Conservation (phyloP, 92 coral and sea anemone species). For the Umimayanthus chanpuru region DNA sequence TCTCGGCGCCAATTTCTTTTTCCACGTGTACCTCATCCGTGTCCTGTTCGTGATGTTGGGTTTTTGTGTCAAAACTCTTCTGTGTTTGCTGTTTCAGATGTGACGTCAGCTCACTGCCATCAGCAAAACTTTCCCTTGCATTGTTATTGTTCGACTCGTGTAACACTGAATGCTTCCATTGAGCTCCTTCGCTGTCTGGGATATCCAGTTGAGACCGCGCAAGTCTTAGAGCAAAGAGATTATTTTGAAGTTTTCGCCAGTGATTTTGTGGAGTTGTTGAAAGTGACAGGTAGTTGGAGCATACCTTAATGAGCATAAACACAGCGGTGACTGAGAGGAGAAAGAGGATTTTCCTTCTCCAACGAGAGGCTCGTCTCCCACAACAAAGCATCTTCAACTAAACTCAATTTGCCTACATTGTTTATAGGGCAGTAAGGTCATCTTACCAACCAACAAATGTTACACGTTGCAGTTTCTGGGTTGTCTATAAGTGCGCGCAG, state of each 20-base stretch:
- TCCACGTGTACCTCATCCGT: background rate
- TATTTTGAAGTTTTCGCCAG: constrained; percentile 22
- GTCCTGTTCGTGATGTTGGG: background rate
- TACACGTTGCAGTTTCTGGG: background rate
- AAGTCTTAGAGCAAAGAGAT: constrained; percentile 23
- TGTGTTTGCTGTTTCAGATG: background rate
- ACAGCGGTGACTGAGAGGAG: background rate
- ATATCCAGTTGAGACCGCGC: constrained; percentile 8
- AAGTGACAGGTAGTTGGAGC: background rate
- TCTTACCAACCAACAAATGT: background rate
- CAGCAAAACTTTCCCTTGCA: background rate
- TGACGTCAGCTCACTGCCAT: background rate
- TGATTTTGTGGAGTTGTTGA: background rate
- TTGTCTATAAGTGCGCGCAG: background rate
- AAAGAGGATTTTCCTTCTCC: background rate
- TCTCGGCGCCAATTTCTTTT: background rate
- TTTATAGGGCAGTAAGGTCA: background rate
- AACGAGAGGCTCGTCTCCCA: background rate
- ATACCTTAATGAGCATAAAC: background rate
- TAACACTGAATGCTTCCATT: background rate
- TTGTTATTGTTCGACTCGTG: background rate
- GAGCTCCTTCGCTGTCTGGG: background rate
- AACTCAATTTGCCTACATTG: background rate
- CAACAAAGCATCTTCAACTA: constrained; percentile 5
- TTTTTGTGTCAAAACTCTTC: background rate